Evolutionary conservation across 1,140 invertebrate genomes (phyloP), one percentile per base, ranked within the genome.

Genomic region (Bombus superbus): DNA sequence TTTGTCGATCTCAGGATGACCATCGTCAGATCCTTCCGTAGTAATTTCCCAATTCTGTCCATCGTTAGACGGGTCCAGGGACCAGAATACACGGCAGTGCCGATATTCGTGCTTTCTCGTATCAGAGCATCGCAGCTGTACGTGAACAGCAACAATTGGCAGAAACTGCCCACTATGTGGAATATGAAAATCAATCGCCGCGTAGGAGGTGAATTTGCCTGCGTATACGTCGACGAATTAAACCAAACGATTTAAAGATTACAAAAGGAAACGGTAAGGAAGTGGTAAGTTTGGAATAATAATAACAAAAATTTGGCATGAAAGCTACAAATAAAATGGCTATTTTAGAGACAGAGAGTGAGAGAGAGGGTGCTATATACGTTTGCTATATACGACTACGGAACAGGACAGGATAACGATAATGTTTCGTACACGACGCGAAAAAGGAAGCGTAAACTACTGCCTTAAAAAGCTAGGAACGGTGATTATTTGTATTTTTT

Each of bases 111-210:
- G 38, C 90, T 92, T 32, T 91, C 82, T 1, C 68, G 22, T 10
- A 88, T 88, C 42, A 92, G 71, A 59, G 90, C 72, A 35, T 87
- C 76, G 22, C 86, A 68, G 8, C 85, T 90, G 8, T 62, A 69
- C 0, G 90, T 91, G 40, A 88, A 59, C 35, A 76, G 11, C 2
- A 76, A 35, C 15, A 76, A 15, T 25, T 57, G 42, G 1, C 47
- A 40, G 25, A 59, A 5, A 11, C 47, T 38, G 35, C 74, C 74
- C 3, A 13, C 1, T 76, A 76, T 57, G 47, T 76, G 74, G 9
- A 76, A 76, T 28, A 59, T 2, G 22, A 76, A 76, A 40, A 59
- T 76, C 6, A 76, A 2, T 5, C 74, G 74, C 11, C 74, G 35
- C 13, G 47, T 38, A 28, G 47, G 4, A 8, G 74, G 22, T n/a